These are phyloP conservation scores for Pluvialis apricaria DNA, from an alignment of 2,113 vertebrate species.

Conservation along the genomic window DNA sequence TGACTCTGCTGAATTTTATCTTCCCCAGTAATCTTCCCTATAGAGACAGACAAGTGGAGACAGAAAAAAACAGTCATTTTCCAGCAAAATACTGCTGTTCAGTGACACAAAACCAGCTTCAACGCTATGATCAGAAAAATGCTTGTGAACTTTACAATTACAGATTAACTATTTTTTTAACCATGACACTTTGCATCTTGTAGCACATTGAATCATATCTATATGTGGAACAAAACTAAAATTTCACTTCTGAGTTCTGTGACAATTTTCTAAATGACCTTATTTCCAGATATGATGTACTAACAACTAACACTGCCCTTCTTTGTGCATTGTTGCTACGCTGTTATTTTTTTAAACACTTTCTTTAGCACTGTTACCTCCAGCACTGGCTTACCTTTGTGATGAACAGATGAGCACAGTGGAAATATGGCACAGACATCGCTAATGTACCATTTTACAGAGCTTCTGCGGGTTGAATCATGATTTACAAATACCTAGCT, in stretches of 20 bases:
- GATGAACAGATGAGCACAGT: neutral
- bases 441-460: neutral
- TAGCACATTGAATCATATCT: neutral
- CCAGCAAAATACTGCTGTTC: neutral
- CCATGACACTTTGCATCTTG: neutral
- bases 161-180: neutral
- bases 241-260: neutral
- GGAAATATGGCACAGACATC: neutral
- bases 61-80: neutral
- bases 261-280: neutral
- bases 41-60: neutral
- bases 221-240: neutral
- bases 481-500: neutral
- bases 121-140: neutral
- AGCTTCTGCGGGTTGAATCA: neutral
- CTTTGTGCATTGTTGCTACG: neutral
- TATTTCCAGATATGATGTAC: neutral
- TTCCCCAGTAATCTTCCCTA: neutral
- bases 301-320: neutral
- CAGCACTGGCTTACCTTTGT: neutral
- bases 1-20: neutral
- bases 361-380: neutral
- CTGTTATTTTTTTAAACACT: neutral
- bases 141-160: neutral
- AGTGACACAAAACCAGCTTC: neutral